These are phyloP conservation scores for Bombus turneri DNA, from an alignment of 1,140 invertebrate species.

Conservation along the genomic window DNA sequence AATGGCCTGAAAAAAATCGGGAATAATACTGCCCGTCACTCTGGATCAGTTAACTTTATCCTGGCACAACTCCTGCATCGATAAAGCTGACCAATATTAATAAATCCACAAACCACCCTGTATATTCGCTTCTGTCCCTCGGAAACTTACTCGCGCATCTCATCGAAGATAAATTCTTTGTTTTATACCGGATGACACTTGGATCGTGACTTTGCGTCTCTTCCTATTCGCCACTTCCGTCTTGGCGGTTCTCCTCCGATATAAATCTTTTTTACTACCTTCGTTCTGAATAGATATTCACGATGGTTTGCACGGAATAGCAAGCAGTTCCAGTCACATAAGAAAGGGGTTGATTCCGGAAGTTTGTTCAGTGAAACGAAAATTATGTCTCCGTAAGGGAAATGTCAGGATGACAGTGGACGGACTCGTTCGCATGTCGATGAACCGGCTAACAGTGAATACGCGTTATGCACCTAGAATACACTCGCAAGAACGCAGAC, in stretches of 20 bases:
- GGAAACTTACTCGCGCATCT: conserved; percentile 1
- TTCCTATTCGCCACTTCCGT: background rate
- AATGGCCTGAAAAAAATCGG: too few relatives aligned
- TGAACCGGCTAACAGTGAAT: background rate
- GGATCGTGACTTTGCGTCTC: background rate
- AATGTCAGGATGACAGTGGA: too few relatives aligned
- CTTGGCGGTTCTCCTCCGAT: background rate
- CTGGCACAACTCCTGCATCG: too few relatives aligned
- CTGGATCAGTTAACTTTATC: too few relatives aligned
- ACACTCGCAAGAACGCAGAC: background rate
- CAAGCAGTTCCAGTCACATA: background rate
- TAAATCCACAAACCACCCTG: background rate
- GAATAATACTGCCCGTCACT: too few relatives aligned
- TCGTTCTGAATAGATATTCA: conserved; percentile 1
- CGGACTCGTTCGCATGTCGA: background rate
- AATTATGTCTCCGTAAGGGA: background rate
- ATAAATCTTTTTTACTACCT: conserved; percentile 30
- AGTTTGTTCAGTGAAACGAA: background rate
- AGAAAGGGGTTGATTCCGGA: background rate
- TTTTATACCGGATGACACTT: background rate
- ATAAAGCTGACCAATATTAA: too few relatives aligned
- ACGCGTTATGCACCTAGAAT: background rate
- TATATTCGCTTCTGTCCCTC: background rate
- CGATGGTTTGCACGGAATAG: background rate
- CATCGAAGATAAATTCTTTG: conserved; percentile 5